Conservation (phyloP, 2,797 vertebrate genomes). For the Eupleurogrammus muticus region DNA sequence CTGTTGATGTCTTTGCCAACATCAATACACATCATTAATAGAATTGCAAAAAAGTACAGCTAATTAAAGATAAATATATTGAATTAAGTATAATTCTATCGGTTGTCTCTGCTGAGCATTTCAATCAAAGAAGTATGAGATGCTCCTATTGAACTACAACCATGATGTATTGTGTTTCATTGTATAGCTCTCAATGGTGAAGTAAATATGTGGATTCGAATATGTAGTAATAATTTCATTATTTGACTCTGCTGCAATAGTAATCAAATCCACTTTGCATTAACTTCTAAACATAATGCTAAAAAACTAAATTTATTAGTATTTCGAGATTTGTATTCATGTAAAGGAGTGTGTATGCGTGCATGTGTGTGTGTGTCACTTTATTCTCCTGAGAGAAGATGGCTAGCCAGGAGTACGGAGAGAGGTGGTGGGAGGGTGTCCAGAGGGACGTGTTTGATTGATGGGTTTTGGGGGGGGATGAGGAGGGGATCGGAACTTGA, state of each 20-base stretch:
- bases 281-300: conserved; percentile 38
- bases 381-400: conserved; percentile 82
- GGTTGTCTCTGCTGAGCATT: conserved; percentile 37
- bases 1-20: neutral
- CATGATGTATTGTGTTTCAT: conserved; percentile 16
- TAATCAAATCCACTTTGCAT: conserved; percentile 46
- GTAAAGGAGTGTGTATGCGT: conserved; percentile 9
- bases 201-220: conserved; percentile 52
- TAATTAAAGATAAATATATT: neutral
- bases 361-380: conserved; percentile 55
- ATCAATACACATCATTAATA: neutral
- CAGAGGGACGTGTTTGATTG: conserved; percentile 81
- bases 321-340: conserved; percentile 28
- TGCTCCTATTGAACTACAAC: conserved; percentile 40
- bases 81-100: conserved; percentile 22
- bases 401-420: conserved; percentile 66
- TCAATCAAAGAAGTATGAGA: conserved; percentile 24
- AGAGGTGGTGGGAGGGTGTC: conserved; percentile 67
- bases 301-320: conserved; percentile 33
- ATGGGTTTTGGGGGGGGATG: conserved; percentile 79
- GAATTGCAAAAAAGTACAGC: neutral
- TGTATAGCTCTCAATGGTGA: conserved; percentile 51
- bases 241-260: conserved; percentile 51
- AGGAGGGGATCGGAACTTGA: conserved; percentile 73
- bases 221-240: conserved; percentile 49